Conservation (phyloP, 37 sponge, comb jelly and placozoan species). For the Corticium candelabrum region DNA sequence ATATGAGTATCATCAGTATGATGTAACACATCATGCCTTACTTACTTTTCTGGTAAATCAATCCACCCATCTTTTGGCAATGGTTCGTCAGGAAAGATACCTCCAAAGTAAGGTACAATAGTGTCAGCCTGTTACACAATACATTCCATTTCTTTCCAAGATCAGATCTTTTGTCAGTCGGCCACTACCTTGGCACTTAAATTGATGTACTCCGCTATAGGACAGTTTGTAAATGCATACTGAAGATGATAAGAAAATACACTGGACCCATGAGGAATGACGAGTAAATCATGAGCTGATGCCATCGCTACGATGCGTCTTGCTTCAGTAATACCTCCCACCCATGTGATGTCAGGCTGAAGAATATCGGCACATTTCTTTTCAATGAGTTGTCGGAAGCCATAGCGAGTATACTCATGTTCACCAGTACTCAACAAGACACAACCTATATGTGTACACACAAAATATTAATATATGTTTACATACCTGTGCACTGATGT, state of each 20-base stretch:
- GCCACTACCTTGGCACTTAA: slow-evolving; percentile 55
- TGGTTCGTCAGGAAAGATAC: slow-evolving; percentile 69
- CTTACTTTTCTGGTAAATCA: slow-evolving; percentile 40
- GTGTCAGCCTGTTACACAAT: slow-evolving; percentile 39
- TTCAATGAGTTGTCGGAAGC: slow-evolving; percentile 51
- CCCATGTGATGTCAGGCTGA: slow-evolving; percentile 84
- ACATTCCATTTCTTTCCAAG: not conserved
- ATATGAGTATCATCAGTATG: not conserved
- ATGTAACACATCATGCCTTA: not conserved
- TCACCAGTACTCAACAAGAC: slow-evolving; percentile 72
- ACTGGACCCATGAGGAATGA: slow-evolving; percentile 84
- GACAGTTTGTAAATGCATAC: slow-evolving; percentile 80
- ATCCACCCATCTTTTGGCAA: slow-evolving; percentile 65
- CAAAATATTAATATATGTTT: no score
- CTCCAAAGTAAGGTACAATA: slow-evolving; percentile 78
- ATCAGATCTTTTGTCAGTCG: not conserved
- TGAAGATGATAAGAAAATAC: slow-evolving; percentile 84
- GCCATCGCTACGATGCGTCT: slow-evolving; percentile 62
- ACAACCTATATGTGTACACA: no score
- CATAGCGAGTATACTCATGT: slow-evolving; percentile 82
- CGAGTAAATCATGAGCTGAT: slow-evolving; percentile 52
- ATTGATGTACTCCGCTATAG: slow-evolving; percentile 81
- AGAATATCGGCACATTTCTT: slow-evolving; percentile 56
- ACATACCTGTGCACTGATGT: no score
- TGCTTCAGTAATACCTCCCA: slow-evolving; percentile 85